Base-by-base conservation (phyloP, 2,888 invertebrate genomes). In the Choreutis nemorana region DNA sequence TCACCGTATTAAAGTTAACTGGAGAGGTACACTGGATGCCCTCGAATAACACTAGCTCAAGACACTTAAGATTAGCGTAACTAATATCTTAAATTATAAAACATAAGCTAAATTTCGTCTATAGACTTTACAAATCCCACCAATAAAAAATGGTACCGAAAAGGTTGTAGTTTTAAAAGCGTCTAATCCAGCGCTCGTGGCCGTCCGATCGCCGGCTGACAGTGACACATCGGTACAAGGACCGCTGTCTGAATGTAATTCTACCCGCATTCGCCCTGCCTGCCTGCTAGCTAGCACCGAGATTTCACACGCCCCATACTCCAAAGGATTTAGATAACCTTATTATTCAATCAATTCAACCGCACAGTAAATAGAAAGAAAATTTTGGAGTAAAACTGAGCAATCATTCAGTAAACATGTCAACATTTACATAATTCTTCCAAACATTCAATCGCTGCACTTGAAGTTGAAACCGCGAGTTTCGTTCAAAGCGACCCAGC, bases 201-300 rank as follows among this genome's bases (percentile, higher is more conserved):
- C 16, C 55, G 54, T 57, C 51, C 67, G 62, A 62, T 63, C 59
- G 66, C 45, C 45, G 64, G 47, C 49, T 80, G 79, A 79, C 79
- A 78, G 72, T 80, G 79, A 80, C 79, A 75, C 77, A 80, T 80
- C 65, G 77, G 67, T 78, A 78, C 79, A 80, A 45, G 77, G 62
- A 55, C 38, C 65, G 64, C 61, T 60, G 71, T 71, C 72, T 65
- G 52, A 65, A 58, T 77, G 71, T 77, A 73, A 75, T 75, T 75
- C 75, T 64, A 77, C 66, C 70, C 50, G 44, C 52, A 49, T 47
- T 45, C 53, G 54, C 45, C 44, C 39, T 41, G 30, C 39, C 37
- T 35, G 37, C 46, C 34, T 13, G 20, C 26, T 23, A 28, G 27
- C 12, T 9, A 6, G 9, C 8, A 15, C 10, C 28, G 29, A n/a